A percentile compares a stretch with the other conserved stretches of the same genome.
Conservation (phyloP, 2,797 vertebrate species). For the Tauraco hartlaubi region DNA sequence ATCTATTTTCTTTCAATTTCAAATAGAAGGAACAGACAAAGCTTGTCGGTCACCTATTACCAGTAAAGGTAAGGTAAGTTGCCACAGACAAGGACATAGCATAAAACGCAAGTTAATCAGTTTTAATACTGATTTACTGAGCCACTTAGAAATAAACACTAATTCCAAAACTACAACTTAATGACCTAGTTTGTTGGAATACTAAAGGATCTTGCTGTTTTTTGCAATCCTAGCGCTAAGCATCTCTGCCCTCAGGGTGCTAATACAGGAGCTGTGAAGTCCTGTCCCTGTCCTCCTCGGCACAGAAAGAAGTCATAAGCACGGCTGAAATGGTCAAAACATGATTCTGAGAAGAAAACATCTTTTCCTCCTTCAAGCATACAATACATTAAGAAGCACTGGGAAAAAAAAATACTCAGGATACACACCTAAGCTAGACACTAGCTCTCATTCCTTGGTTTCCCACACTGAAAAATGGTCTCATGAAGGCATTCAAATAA, state of each 20-base stretch:
- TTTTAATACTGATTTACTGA: not conserved
- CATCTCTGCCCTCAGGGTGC: not conserved
- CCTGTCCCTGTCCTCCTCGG: not conserved
- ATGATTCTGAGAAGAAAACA: not conserved
- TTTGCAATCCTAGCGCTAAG: not conserved
- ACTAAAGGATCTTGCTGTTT: not conserved
- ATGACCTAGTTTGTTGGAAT: not conserved
- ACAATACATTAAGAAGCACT: not conserved
- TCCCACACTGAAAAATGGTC: not conserved
- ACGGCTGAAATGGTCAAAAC: not conserved
- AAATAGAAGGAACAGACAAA: not conserved
- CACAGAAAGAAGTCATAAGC: not conserved
- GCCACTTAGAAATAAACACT: not conserved
- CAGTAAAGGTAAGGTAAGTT: not conserved
- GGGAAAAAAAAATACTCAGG: not conserved
- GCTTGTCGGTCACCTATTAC: not conserved
- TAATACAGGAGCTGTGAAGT: not conserved
- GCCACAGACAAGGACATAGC: not conserved
- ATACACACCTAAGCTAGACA: not conserved
- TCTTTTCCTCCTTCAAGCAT: not conserved
- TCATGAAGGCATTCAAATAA: not conserved
- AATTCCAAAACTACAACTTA: not conserved
- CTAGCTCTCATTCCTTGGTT: not conserved
- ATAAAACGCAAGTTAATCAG: not conserved
- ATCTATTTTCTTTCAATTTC: not conserved